Evolutionary conservation across 2,113 vertebrate species (phyloP).

Genomic region (Mormoops blainvillei): DNA sequence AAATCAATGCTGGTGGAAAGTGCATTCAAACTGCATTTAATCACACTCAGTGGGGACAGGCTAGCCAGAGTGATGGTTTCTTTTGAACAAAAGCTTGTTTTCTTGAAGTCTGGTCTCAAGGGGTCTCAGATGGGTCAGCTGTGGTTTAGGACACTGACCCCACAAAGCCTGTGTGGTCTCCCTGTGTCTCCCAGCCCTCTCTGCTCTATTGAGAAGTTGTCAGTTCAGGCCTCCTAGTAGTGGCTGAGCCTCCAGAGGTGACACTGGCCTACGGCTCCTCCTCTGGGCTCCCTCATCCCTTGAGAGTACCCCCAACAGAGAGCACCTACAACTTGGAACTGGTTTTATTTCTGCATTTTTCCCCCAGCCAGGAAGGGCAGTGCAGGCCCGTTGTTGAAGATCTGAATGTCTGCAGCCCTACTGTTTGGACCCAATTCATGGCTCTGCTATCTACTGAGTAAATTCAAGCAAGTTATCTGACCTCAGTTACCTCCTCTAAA

Average conservation of each 20-base stretch:
- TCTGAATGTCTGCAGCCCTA: not conserved
- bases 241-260: not conserved
- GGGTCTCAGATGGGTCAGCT: not conserved
- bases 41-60: not conserved
- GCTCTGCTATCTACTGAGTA: not conserved
- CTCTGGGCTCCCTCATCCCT: not conserved
- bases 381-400: accelerated
- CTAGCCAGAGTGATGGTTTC: not conserved
- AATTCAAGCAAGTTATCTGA: not conserved
- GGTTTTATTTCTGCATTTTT: not conserved
- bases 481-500: not conserved
- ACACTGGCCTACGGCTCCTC: not conserved
- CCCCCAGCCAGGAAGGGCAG: not conserved
- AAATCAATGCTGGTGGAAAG: slow-evolving; percentile 15
- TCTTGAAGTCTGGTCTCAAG: not conserved
- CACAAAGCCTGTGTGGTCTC: not conserved
- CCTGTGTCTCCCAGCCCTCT: too few species aligned
- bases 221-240: not conserved
- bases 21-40: slow-evolving; percentile 16
- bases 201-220: not conserved
- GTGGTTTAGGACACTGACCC: not conserved
- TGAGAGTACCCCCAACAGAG: accelerated
- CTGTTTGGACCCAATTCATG: not conserved
- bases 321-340: not conserved
- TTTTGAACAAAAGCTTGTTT: slow-evolving; percentile 31